Base-by-base conservation (phyloP, 1,140 invertebrate species). In the Belonocnema kinseyi region DNA sequence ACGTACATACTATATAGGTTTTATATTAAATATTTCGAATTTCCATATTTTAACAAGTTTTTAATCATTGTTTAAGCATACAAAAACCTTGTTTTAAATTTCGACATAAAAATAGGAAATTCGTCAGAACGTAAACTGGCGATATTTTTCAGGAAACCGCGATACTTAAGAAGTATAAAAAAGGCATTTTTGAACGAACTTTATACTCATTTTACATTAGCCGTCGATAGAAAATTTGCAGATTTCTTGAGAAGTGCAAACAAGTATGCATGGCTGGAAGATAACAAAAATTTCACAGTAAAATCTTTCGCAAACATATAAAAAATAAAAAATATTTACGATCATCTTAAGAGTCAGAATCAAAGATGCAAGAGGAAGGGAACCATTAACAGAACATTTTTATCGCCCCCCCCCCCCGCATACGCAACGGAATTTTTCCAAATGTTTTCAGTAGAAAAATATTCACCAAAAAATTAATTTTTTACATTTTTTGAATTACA, bases 231-330 rank as follows among this genome's bases (percentile, higher is more conserved):
- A 72, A 8, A 53, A 72, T 14, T 56, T 56, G 70, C 13, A 21
- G 75, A 77, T 74, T 79, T 80, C 74, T 66, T 75, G 13, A 73
- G 78, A 82, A 82, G 17, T 50, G 73, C 74, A 79, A 82, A 82
- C 17, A 76, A 8, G 11, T n/a, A 61, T 3, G 3, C 3, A 26
- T 40, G 51, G 40, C 40, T 46, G 40, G 40, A 46, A 46, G 8
- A 46, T 46, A 46, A 46, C 2, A 5, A 0, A 46, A 46, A 46
- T 2, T 46, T 7, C 40, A 46, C 40, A 46, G 40, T 46, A 66
- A 66, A 61, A 61, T 66, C 58, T 40, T 66, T 66, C 19, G 58
- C 14, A 66, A 66, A 66, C 16, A 26, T 16, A 40, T n/a, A 26
- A 66, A n/a, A 66, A 40, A 33, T 13, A 61, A 61, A 61, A 66